A percentile compares a stretch with the other conserved stretches of the same genome.
Conservation (phyloP, 2,113 vertebrate species). For the Myrmecobius fasciatus region DNA sequence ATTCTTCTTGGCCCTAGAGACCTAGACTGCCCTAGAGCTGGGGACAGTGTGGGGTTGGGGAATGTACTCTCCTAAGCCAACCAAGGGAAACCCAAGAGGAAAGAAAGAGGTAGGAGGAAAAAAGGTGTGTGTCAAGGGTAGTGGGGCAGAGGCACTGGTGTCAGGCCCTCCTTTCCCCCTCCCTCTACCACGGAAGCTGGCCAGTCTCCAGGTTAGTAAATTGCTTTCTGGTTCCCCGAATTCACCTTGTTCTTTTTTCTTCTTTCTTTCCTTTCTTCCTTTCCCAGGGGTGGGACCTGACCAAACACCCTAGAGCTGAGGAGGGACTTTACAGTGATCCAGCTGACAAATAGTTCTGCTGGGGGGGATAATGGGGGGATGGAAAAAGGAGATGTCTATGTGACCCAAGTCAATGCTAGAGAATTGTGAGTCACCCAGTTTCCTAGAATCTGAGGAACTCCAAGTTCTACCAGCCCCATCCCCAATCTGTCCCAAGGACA, state of each 20-base stretch:
- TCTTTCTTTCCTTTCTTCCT: not conserved
- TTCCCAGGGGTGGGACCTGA: not conserved
- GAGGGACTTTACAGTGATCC: not conserved
- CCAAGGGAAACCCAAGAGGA: not conserved
- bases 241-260: not conserved
- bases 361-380: not conserved
- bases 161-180: rapidly evolving
- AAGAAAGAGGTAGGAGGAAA: not conserved
- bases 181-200: not conserved
- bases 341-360: not conserved
- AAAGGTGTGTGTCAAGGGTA: not conserved
- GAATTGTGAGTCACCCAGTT: not conserved
- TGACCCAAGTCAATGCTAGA: not conserved
- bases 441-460: not conserved
- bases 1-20: not conserved
- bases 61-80: not conserved
- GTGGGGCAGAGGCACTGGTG: not conserved
- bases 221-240: not conserved
- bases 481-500: not conserved
- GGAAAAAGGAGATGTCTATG: not conserved
- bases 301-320: not conserved
- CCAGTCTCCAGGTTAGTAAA: not conserved
- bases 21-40: not conserved
- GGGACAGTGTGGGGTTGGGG: not conserved
- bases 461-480: not conserved